Base-by-base conservation (phyloP, 2,888 invertebrate genomes). In the Enchytraeus crypticus region DNA sequence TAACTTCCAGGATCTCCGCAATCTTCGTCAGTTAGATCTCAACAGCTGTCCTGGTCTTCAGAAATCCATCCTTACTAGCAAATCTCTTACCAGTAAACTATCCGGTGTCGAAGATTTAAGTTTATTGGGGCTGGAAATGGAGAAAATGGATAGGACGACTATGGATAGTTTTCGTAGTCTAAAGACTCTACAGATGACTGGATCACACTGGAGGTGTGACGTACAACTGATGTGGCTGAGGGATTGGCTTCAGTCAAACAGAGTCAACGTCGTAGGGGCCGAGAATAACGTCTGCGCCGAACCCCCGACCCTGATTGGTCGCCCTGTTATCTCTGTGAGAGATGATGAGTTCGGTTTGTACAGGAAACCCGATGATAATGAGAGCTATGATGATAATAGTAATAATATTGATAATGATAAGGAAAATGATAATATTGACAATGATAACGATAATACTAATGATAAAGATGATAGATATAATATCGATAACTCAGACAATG, bases 151-250 rank as follows among this genome's bases (percentile, higher is more conserved):
- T 5, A 2, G 32, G 5, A 62, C 60, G 34, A 64, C 66, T 43
- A 53, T 60, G 2, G 51, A 53, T 5, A 59, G 58, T 47, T 67
- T 67, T 47, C 58, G 60, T 2, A 61, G 64, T 38, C 59, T 67
- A 5, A 29, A 46, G 27, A 49, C 58, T 34, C 33, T 67, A 14
- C 62, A 66, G n/a, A 27, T 67, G 27, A 57, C 67, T 18, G 63
- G 64, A 49, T 60, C 43, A 8, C 34, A 60, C 26, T 67, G 67
- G 67, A 64, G 64, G 57, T 67, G 67, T 33, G 67, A 67, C 45
- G 57, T 45, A 8, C 38, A 51, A 21, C 54, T 67, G 45, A 38
- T 63, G 46, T 67, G 67, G 67, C 61, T 67, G 51, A 62, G 60
- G 47, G 51, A 58, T 49, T 67, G 66, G 66, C 46, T 67, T 1